These are phyloP conservation scores for Dasysyrphus tricinctus DNA, from an alignment of 2,888 invertebrate species.

Conservation along the genomic window DNA sequence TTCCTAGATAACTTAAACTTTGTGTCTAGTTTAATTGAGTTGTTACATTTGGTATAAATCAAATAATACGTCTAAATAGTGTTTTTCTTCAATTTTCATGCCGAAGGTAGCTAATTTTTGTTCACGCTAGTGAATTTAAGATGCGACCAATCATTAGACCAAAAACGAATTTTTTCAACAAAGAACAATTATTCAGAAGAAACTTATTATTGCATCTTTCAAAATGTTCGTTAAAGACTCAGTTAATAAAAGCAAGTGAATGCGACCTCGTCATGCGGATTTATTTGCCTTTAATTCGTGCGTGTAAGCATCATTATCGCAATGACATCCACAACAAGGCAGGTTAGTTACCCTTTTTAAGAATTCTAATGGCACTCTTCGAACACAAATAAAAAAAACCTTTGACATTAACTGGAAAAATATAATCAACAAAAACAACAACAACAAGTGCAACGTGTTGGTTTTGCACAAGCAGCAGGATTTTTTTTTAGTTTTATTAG, in stretches of 20 bases:
- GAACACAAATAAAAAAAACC: constrained; percentile 14
- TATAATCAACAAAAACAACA: neutral
- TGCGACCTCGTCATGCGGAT: neutral
- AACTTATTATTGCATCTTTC: no score
- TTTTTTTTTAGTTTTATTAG: neutral
- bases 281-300: neutral
- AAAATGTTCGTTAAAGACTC: no score
- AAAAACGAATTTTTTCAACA: no score
- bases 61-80: no score
- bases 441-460: constrained; percentile 6
- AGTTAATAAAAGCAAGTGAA: neutral
- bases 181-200: no score
- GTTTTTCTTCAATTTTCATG: no score
- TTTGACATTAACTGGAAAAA: constrained; percentile 31
- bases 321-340: constrained; percentile 60
- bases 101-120: no score
- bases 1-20: neutral
- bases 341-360: constrained; percentile 74
- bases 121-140: no score
- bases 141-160: neutral
- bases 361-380: constrained; percentile 60
- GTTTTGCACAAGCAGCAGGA: constrained; percentile 18
- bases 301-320: constrained; percentile 43
- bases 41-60: no score
- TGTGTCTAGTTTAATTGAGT: no score